Percentiles rank a stretch among this genome's conserved stretches.
Evolutionary conservation across 2,888 invertebrate genomes (phyloP).

Genomic region (Sialis lutaria): DNA sequence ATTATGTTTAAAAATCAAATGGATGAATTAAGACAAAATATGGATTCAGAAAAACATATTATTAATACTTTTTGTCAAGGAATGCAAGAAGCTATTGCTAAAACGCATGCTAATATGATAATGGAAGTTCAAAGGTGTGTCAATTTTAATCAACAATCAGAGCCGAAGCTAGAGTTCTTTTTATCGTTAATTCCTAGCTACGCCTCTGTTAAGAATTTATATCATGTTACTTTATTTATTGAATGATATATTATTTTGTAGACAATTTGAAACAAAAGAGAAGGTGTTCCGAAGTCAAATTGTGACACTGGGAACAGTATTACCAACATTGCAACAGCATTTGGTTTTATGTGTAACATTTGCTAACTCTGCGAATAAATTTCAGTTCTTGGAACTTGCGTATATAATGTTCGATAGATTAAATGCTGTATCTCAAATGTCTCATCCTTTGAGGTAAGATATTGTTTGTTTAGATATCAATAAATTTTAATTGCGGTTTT

Average conservation of each 20-base stretch:
- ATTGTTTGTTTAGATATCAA: no score
- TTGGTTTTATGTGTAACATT: slow-evolving; percentile 53
- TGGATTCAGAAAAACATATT: slow-evolving; percentile 45
- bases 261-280: slow-evolving; percentile 32
- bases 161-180: no score
- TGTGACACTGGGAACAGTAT: slow-evolving; percentile 35
- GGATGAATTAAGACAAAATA: slow-evolving; percentile 45
- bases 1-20: slow-evolving; percentile 44
- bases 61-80: slow-evolving; percentile 48
- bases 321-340: slow-evolving; percentile 52
- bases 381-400: slow-evolving; percentile 53
- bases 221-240: neutral
- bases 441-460: slow-evolving; percentile 35
- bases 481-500: neutral
- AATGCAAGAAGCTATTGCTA: slow-evolving; percentile 43
- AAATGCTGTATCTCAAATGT: slow-evolving; percentile 43
- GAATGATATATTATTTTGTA: slow-evolving; percentile 9
- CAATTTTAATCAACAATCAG: slow-evolving; percentile 24
- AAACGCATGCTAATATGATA: slow-evolving; percentile 44
- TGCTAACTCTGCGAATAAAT: slow-evolving; percentile 51
- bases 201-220: no score
- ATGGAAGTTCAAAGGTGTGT: slow-evolving; percentile 48
- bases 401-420: slow-evolving; percentile 48
- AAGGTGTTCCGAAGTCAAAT: slow-evolving; percentile 35
- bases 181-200: no score